A percentile compares a stretch with the other conserved stretches of the same genome.
These are phyloP conservation scores for Ormyrus thymus DNA, from an alignment of 2,888 invertebrate species.

Conservation along the genomic window DNA sequence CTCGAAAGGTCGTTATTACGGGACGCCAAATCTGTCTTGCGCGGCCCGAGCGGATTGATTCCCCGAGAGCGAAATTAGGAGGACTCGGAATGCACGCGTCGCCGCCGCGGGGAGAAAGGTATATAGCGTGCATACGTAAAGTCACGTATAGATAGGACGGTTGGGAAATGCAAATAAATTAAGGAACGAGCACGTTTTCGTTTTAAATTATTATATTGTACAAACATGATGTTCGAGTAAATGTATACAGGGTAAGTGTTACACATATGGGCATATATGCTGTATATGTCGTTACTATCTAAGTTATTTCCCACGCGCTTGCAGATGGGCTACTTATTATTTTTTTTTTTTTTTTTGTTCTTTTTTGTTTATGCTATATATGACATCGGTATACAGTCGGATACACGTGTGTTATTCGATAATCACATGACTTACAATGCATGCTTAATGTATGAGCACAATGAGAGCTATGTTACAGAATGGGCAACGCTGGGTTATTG, in stretches of 20 bases:
- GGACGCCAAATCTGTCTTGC: neutral
- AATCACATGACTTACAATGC: slow-evolving; percentile 2
- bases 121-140: neutral
- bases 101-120: neutral
- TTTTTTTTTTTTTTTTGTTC: slow-evolving; percentile 1
- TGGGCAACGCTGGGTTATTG: slow-evolving; percentile 4
- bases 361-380: neutral
- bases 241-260: slow-evolving; percentile 10
- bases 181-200: slow-evolving; percentile 22
- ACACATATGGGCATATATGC: slow-evolving; percentile 1
- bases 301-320: slow-evolving; percentile 6
- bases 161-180: slow-evolving; percentile 22
- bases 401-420: slow-evolving; percentile 20
- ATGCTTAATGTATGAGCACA: slow-evolving; percentile 39
- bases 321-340: neutral
- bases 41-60: neutral
- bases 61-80: neutral
- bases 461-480: slow-evolving; percentile 52
- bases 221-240: slow-evolving; percentile 38
- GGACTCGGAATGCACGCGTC: neutral
- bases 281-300: slow-evolving; percentile 1
- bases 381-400: slow-evolving; percentile 18
- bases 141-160: too few relatives aligned
- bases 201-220: slow-evolving; percentile 57
- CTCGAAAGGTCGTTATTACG: neutral